Evolutionary conservation across 2,797 vertebrate genomes (phyloP).

Genomic region (Pantherophis vulpinus): DNA sequence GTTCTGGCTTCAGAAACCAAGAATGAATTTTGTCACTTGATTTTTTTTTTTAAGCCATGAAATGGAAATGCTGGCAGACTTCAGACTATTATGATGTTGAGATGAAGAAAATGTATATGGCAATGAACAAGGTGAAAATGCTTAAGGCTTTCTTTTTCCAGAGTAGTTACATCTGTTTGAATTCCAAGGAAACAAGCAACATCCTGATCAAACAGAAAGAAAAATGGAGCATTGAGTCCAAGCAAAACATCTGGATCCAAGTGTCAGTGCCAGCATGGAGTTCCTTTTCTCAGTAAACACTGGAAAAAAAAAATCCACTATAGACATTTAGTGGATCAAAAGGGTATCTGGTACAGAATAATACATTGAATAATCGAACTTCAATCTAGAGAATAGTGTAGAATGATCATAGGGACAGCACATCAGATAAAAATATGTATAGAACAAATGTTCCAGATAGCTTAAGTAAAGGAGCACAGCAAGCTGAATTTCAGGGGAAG

Average conservation of each 20-base stretch:
- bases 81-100: constrained; percentile 38
- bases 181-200: constrained; percentile 44
- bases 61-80: constrained; percentile 39
- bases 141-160: constrained; percentile 47
- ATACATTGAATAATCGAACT: background rate
- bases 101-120: constrained; percentile 49
- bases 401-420: background rate
- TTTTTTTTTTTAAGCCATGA: constrained; percentile 29
- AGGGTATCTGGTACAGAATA: background rate
- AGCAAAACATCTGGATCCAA: constrained; percentile 65
- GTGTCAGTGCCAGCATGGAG: constrained; percentile 58
- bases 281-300: constrained; percentile 8
- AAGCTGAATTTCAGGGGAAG: background rate
- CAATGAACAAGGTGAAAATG: constrained; percentile 45
- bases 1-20: constrained; percentile 9
- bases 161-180: constrained; percentile 44
- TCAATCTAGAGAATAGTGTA: background rate
- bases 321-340: background rate
- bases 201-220: constrained; percentile 54
- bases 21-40: constrained; percentile 31
- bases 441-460: background rate
- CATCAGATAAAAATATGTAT: background rate
- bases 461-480: background rate
- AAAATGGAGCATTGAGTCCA: constrained; percentile 53
- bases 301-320: background rate